Conservation (phyloP, 2,797 vertebrate genomes). For the Sorex maritimensis region DNA sequence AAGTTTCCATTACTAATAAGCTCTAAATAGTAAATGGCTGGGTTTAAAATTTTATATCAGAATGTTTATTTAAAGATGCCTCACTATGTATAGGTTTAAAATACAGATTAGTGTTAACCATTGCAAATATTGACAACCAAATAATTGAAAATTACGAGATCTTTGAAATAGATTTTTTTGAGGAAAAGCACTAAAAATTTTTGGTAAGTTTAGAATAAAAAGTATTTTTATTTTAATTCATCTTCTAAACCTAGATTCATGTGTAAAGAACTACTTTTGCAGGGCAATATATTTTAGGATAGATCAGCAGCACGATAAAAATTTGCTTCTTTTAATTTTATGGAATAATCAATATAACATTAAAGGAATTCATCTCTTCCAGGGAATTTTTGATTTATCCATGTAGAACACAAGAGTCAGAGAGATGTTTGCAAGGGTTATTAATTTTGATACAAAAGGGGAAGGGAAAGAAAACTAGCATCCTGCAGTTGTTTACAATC, state of each 20-base stretch:
- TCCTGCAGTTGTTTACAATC: background rate
- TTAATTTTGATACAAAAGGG: constrained; percentile 6
- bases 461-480: background rate
- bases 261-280: constrained; percentile 1
- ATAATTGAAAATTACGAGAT: constrained; percentile 15
- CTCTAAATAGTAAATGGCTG: constrained; percentile 17
- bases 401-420: background rate
- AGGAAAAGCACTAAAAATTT: background rate
- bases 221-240: constrained; percentile 13
- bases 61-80: constrained; percentile 35
- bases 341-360: constrained; percentile 1
- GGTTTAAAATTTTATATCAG: constrained; percentile 36
- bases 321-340: constrained; percentile 44
- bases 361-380: constrained; percentile 4
- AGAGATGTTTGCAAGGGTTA: background rate
- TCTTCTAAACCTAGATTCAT: background rate
- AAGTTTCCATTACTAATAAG: constrained; percentile 9
- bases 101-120: constrained; percentile 1
- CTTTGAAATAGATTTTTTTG: background rate
- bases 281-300: constrained; percentile 15
- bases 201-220: constrained; percentile 43
- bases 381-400: constrained; percentile 26
- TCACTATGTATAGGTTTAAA: constrained; percentile 18
- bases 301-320: constrained; percentile 33
- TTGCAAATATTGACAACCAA: constrained; percentile 29